A percentile compares a stretch with the other conserved stretches of the same genome.
Conservation (phyloP, 2,888 invertebrate species). For the Heliconius cydno region DNA sequence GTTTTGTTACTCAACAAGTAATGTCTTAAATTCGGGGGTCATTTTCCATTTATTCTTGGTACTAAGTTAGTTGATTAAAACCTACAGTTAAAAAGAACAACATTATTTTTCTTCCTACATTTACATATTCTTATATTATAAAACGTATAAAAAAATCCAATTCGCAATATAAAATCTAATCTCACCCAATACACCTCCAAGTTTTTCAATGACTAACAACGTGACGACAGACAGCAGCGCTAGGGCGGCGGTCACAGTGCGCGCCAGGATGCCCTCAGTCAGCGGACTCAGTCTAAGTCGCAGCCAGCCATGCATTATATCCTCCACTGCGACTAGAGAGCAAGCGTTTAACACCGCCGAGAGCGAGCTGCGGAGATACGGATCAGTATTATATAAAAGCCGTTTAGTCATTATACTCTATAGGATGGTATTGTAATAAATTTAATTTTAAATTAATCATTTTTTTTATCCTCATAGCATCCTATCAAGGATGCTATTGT, state of each 20-base stretch:
- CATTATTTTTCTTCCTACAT: too few relatives aligned
- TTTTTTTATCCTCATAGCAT: too few relatives aligned
- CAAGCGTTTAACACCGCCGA: conserved; percentile 95
- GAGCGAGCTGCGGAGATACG: conserved; percentile 86
- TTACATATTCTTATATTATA: not conserved
- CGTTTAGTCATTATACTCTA: not conserved
- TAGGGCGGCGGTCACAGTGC: conserved; percentile 84
- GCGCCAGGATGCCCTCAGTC: conserved; percentile 85
- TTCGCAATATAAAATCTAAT: not conserved
- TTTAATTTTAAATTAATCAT: too few relatives aligned
- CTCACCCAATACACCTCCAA: conserved; percentile 91
- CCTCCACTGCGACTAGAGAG: conserved; percentile 92
- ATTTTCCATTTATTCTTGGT: too few relatives aligned
- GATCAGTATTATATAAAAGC: not conserved
- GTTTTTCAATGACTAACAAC: conserved; percentile 87
- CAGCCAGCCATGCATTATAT: conserved; percentile 89
- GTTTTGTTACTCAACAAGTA: too few relatives aligned
- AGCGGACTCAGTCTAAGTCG: conserved; percentile 84
- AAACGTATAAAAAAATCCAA: not conserved
- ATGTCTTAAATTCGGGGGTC: too few relatives aligned
- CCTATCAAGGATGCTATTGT: too few relatives aligned
- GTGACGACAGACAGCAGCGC: conserved; percentile 86
- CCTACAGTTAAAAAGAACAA: too few relatives aligned
- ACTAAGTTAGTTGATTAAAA: too few relatives aligned
- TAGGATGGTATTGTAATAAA: not conserved